A percentile compares a stretch with the other conserved stretches of the same genome.
Evolutionary conservation across 2,888 invertebrate species (phyloP).

Genomic region (Megamerina dolium): DNA sequence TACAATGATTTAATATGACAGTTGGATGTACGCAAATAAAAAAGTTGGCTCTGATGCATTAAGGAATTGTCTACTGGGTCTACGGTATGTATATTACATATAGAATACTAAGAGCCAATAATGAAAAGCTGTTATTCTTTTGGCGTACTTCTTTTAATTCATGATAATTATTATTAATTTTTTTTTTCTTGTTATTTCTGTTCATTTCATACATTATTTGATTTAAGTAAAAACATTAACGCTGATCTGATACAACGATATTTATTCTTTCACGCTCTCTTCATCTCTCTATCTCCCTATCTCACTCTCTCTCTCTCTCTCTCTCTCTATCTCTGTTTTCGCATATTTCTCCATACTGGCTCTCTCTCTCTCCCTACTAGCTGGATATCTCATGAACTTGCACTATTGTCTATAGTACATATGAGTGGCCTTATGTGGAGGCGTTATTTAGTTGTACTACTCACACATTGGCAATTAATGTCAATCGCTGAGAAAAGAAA

Average conservation of each 20-base stretch:
- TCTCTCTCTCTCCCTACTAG: too few species aligned
- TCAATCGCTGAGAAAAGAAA: conserved; percentile 27
- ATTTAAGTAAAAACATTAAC: conserved; percentile 31
- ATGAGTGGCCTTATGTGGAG: too few species aligned
- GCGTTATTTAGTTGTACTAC: too few species aligned
- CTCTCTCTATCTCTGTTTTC: neutral
- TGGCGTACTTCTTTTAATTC: neutral
- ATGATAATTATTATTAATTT: neutral
- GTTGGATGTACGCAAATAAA: too few species aligned
- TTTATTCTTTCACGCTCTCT: conserved; percentile 16
- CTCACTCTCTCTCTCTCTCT: neutral
- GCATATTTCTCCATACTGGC: too few species aligned
- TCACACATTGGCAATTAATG: conserved; percentile 32
- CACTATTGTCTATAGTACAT: too few species aligned
- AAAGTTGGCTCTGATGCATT: too few species aligned
- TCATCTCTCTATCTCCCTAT: conserved; percentile 11
- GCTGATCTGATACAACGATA: conserved; percentile 44
- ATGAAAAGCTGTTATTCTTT: conserved; percentile 8
- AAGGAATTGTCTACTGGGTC: too few species aligned
- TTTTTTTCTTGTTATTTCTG: neutral
- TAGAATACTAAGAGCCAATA: too few species aligned
- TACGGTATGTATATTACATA: too few species aligned
- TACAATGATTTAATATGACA: too few species aligned
- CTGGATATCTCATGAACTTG: too few species aligned
- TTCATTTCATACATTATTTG: conserved; percentile 1